Conservation (phyloP, 2,113 vertebrate genomes). For the Pogona vitticeps region DNA sequence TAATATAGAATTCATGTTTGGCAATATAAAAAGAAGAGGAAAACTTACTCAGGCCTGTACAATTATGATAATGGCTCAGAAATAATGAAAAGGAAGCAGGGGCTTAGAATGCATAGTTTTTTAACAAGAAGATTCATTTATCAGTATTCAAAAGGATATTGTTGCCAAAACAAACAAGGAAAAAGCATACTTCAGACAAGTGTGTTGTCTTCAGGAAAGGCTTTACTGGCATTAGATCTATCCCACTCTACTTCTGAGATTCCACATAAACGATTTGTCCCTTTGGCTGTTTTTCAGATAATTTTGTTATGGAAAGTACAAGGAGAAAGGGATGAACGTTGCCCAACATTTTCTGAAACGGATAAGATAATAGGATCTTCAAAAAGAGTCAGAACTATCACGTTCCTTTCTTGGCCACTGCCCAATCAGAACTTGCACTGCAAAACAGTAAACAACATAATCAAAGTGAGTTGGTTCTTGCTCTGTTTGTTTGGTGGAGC, state of each 20-base stretch:
- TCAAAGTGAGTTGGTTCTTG: slow-evolving; percentile 38
- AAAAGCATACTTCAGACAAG: slow-evolving; percentile 33
- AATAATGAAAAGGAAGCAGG: background rate
- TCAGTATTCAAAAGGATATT: slow-evolving; percentile 59
- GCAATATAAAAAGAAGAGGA: background rate
- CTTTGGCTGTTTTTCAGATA: slow-evolving; percentile 69
- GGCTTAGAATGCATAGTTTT: background rate
- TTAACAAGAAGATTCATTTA: background rate
- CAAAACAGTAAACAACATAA: slow-evolving; percentile 44
- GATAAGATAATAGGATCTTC: slow-evolving; percentile 34
- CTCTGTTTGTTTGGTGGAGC: slow-evolving; percentile 49
- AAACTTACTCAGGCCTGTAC: background rate
- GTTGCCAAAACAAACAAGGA: slow-evolving; percentile 37
- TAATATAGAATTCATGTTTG: background rate
- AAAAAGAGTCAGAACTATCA: slow-evolving; percentile 17
- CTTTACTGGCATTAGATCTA: slow-evolving; percentile 40
- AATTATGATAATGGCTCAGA: background rate
- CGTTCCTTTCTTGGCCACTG: slow-evolving; percentile 30
- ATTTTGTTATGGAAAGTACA: slow-evolving; percentile 45
- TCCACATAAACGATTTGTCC: slow-evolving; percentile 26
- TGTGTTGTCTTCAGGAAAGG: slow-evolving; percentile 44
- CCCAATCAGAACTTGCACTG: slow-evolving; percentile 36
- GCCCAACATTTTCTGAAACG: slow-evolving; percentile 36
- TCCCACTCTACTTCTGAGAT: slow-evolving; percentile 53
- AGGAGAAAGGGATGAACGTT: slow-evolving; percentile 17